Percentiles rank a stretch among this genome's conserved stretches.
Evolutionary conservation across 2,888 invertebrate genomes (phyloP).

Genomic region (Macaria notata): DNA sequence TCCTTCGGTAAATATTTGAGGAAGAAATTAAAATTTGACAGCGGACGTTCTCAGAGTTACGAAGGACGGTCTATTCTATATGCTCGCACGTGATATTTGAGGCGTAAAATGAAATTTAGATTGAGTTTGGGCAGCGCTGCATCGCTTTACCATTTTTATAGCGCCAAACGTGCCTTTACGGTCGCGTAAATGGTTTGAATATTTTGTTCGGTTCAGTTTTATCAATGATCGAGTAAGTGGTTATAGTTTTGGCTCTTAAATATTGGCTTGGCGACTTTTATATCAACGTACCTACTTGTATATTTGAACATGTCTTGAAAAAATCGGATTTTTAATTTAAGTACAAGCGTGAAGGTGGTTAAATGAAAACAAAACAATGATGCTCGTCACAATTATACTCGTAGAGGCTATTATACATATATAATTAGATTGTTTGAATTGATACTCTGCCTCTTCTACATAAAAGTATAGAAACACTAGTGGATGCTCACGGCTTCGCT

Average conservation of each 20-base stretch:
- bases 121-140: slow-evolving; percentile 72
- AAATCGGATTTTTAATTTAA: too few relatives aligned
- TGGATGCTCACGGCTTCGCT: too few relatives aligned
- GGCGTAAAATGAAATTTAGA: slow-evolving; percentile 81
- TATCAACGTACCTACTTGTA: background rate
- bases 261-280: slow-evolving; percentile 1
- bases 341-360: too few relatives aligned
- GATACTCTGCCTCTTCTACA: too few relatives aligned
- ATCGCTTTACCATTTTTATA: slow-evolving; percentile 43
- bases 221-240: slow-evolving; percentile 16
- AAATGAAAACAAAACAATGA: too few relatives aligned
- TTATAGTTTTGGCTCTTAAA: slow-evolving; percentile 14
- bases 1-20: slow-evolving; percentile 82
- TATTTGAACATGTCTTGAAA: too few relatives aligned
- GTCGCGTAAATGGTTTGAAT: slow-evolving; percentile 40
- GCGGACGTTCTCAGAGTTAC: slow-evolving; percentile 62
- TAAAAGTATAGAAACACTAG: too few relatives aligned
- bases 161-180: slow-evolving; percentile 32
- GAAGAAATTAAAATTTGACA: slow-evolving; percentile 83
- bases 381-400: too few relatives aligned
- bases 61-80: slow-evolving; percentile 73
- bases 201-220: slow-evolving; percentile 34
- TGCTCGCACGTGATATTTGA: slow-evolving; percentile 76
- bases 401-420: too few relatives aligned
- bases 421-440: too few relatives aligned